These are phyloP conservation scores for Neoarius graeffei DNA, from an alignment of 2,113 vertebrate genomes.

Conservation along the genomic window DNA sequence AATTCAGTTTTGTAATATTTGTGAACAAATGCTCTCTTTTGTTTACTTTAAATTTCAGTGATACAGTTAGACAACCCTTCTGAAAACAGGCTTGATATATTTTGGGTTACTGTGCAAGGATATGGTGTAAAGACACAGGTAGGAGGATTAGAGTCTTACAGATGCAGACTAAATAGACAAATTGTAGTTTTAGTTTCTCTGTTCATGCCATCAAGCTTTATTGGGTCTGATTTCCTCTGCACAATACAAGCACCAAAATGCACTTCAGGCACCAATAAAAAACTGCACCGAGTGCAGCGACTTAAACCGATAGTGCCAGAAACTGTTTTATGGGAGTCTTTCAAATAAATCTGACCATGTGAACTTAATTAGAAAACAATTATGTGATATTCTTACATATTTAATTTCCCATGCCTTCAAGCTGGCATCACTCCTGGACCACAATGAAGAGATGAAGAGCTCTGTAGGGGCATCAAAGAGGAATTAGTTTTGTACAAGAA, in stretches of 20 bases:
- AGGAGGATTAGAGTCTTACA: not conserved
- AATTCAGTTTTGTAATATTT: not conserved
- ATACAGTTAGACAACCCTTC: not conserved
- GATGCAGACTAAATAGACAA: conserved; percentile 30
- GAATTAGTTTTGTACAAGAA: not conserved
- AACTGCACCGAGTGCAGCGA: not conserved
- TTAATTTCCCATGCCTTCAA: not conserved
- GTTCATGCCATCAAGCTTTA: conserved; percentile 23
- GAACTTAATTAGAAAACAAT: conserved; percentile 7
- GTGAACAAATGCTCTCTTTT: no score
- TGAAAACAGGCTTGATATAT: not conserved
- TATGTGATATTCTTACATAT: not conserved
- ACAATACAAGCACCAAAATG: conserved; percentile 32
- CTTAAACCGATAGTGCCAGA: conserved; percentile 3
- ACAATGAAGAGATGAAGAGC: not conserved
- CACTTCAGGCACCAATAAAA: conserved; percentile 9
- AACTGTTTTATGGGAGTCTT: conserved; percentile 23
- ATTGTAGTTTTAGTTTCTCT: conserved; percentile 42
- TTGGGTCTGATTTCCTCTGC: conserved; percentile 40
- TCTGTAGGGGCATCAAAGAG: not conserved
- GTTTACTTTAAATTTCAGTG: not conserved
- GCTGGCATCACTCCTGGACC: not conserved
- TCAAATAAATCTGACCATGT: conserved; percentile 1
- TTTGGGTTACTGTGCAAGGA: not conserved
- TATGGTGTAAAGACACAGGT: not conserved